Conservation (phyloP, 2,797 vertebrate genomes). For the Tokudaia tokunoshimensis region DNA sequence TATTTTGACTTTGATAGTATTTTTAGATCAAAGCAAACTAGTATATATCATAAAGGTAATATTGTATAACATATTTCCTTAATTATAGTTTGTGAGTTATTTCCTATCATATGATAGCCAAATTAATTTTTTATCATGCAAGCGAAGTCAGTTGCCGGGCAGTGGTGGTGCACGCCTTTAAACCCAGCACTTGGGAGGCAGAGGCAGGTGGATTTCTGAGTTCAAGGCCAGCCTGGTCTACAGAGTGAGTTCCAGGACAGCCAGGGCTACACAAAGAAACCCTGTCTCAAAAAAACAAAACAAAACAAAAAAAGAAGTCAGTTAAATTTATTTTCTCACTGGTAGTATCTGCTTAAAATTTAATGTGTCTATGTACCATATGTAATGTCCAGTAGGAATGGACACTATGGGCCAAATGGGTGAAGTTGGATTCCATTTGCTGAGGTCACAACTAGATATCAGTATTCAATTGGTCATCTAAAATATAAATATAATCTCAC, state of each 20-base stretch:
- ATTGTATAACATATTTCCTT: neutral
- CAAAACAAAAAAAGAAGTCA: too few relatives aligned
- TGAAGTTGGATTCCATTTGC: neutral
- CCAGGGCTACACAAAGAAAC: too few relatives aligned
- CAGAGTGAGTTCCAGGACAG: too few relatives aligned
- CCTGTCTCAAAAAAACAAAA: too few relatives aligned
- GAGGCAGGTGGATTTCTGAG: too few relatives aligned
- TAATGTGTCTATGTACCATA: neutral
- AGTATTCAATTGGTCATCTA: neutral
- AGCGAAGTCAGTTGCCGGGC: neutral
- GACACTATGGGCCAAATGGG: neutral
- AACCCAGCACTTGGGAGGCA: too few relatives aligned
- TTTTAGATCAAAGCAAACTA: constrained; percentile 29
- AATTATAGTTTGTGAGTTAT: neutral
- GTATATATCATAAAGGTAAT: neutral
- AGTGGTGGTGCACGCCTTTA: too few relatives aligned
- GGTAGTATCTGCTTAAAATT: neutral
- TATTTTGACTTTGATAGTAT: neutral
- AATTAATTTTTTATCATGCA: neutral
- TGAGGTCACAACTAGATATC: neutral
- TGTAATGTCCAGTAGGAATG: neutral
- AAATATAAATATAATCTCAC: neutral
- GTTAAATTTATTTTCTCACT: neutral
- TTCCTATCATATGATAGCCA: constrained; percentile 25
- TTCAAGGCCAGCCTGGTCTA: too few relatives aligned